These are phyloP conservation scores for Oeneis ivallda DNA, from an alignment of 2,888 invertebrate species.

Conservation along the genomic window DNA sequence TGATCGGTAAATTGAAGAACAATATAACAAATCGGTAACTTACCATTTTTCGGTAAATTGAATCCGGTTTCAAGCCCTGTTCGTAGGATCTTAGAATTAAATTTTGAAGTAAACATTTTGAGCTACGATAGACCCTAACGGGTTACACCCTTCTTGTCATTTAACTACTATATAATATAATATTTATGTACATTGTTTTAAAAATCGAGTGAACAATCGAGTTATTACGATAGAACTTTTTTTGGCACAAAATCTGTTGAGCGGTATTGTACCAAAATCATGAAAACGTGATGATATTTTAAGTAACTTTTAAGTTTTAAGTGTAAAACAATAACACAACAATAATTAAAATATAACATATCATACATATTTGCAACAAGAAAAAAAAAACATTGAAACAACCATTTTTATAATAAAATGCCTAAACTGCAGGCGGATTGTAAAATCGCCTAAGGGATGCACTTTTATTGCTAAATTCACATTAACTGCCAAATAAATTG, in stretches of 20 bases:
- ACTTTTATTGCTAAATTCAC: too few relatives aligned
- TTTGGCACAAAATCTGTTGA: constrained; percentile 73
- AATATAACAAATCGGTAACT: too few relatives aligned
- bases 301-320: constrained; percentile 13
- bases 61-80: constrained; percentile 45
- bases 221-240: constrained; percentile 28
- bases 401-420: background rate
- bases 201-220: constrained; percentile 52
- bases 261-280: constrained; percentile 39
- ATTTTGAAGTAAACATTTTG: constrained; percentile 68
- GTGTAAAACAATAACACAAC: constrained; percentile 24
- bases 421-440: too few relatives aligned
- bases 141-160: constrained; percentile 55
- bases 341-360: constrained; percentile 33
- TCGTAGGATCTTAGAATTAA: constrained; percentile 61
- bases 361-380: constrained; percentile 20
- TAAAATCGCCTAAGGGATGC: too few relatives aligned
- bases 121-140: constrained; percentile 70
- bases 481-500: too few relatives aligned
- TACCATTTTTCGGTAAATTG: too few relatives aligned
- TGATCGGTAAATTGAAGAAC: too few relatives aligned
- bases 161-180: constrained; percentile 63
- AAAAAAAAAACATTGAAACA: constrained; percentile 17
- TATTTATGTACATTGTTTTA: constrained; percentile 77
- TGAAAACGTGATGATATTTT: constrained; percentile 20